phyloP scores from a whole-genome alignment of 2,113 vertebrate species.

The Pan troglodytes region DNA sequence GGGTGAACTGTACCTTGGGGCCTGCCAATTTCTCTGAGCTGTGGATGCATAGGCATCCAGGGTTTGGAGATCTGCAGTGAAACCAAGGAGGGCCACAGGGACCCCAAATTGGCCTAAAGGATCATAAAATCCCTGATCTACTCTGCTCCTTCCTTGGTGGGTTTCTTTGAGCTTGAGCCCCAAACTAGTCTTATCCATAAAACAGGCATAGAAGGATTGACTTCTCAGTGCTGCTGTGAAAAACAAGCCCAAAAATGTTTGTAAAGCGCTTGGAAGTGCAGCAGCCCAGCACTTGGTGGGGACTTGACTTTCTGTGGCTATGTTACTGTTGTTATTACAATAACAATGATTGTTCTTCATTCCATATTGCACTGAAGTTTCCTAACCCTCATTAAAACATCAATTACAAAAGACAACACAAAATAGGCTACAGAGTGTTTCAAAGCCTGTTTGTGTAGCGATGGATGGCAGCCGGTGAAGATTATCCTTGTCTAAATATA shows the following conservation, averaged over 20 bases:
- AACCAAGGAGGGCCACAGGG: fast-evolving
- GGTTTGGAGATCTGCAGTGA: background rate
- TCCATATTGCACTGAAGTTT: background rate
- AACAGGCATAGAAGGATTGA: background rate
- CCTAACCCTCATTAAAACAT: too few species aligned
- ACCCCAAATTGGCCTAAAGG: background rate
- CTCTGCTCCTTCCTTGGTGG: background rate
- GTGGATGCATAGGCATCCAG: background rate
- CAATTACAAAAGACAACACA: background rate
- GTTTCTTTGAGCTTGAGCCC: background rate
- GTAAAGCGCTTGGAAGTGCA: fast-evolving
- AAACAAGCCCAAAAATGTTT: fast-evolving
- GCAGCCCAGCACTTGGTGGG: fast-evolving
- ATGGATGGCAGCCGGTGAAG: fast-evolving
- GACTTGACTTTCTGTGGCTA: fast-evolving
- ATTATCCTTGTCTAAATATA: background rate
- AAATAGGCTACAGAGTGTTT: background rate
- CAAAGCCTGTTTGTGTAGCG: background rate
- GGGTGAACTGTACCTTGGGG: fast-evolving
- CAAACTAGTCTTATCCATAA: too few species aligned
- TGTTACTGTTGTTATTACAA: fast-evolving
- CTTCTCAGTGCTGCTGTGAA: background rate
- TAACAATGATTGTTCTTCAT: background rate
- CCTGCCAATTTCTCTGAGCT: background rate
- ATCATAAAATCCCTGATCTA: fast-evolving